Conservation (phyloP, 1,140 invertebrate species). For the Drosophila aff. region DNA sequence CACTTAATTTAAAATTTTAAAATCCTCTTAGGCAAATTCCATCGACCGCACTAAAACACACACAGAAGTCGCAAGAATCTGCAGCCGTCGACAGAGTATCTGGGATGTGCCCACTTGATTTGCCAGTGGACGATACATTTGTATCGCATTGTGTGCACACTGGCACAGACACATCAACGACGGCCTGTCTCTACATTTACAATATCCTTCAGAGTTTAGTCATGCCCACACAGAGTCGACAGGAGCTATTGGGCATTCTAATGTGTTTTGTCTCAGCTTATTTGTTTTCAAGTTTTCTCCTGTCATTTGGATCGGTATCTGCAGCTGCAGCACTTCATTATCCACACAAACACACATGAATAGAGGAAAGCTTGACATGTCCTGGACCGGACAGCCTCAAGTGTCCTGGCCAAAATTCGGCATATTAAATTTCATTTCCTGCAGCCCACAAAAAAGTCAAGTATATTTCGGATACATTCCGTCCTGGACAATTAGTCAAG, state of each 20-base stretch:
- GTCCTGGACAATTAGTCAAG: slow-evolving; percentile 65
- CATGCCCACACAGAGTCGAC: slow-evolving; percentile 50
- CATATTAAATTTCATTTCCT: slow-evolving; percentile 68
- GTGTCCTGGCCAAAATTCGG: slow-evolving; percentile 70
- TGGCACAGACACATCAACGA: slow-evolving; percentile 19
- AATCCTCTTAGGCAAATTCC: slow-evolving; percentile 75
- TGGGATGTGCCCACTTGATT: slow-evolving; percentile 60
- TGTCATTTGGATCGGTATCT: slow-evolving; percentile 68
- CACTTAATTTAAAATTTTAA: slow-evolving; percentile 81
- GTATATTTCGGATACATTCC: slow-evolving; percentile 37
- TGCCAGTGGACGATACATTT: slow-evolving; percentile 72
- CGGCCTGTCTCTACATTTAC: slow-evolving; percentile 68
- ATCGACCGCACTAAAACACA: slow-evolving; percentile 71
- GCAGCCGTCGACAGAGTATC: slow-evolving; percentile 17
- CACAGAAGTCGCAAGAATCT: slow-evolving; percentile 55
- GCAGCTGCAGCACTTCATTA: slow-evolving; percentile 73
- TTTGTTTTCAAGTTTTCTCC: slow-evolving; percentile 69
- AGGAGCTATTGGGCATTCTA: slow-evolving; percentile 56
- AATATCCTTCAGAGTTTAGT: slow-evolving; percentile 66
- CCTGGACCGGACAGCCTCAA: slow-evolving; percentile 63
- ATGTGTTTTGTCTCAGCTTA: slow-evolving; percentile 69
- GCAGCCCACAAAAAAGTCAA: slow-evolving; percentile 46
- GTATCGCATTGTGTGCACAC: slow-evolving; percentile 44
- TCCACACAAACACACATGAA: slow-evolving; percentile 25
- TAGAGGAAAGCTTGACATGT: slow-evolving; percentile 1